These are phyloP conservation scores for Colinus virginianus DNA, from an alignment of 2,113 vertebrate species.

Conservation along the genomic window DNA sequence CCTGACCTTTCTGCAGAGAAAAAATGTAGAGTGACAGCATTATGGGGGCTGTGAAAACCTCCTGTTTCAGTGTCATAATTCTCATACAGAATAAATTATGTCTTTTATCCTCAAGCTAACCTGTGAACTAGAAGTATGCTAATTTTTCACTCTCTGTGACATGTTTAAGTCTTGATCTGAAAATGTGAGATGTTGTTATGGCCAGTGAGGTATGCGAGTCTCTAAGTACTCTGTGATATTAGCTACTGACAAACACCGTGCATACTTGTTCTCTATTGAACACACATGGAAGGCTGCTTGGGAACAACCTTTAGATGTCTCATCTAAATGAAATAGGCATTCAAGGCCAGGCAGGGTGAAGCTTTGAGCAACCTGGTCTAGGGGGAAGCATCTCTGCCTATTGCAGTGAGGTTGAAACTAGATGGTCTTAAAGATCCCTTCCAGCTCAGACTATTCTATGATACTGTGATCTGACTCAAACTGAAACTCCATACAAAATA, in stretches of 20 bases:
- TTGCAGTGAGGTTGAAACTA: too few species aligned
- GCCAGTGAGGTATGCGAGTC: not conserved
- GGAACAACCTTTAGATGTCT: not conserved
- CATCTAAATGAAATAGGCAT: not conserved
- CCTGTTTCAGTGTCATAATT: not conserved
- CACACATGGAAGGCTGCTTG: not conserved
- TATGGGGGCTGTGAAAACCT: not conserved
- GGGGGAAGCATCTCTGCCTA: too few species aligned
- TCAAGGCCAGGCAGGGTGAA: too few species aligned
- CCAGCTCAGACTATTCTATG: too few species aligned
- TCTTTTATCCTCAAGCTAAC: not conserved
- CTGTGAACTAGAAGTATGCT: not conserved
- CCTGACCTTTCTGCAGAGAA: not conserved
- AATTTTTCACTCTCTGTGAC: accelerated
- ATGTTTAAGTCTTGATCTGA: not conserved
- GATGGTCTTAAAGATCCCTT: too few species aligned
- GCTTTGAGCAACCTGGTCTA: too few species aligned
- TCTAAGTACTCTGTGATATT: not conserved
- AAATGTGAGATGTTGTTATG: not conserved
- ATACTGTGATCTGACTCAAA: not conserved
- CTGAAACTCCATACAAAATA: not conserved
- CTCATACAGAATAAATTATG: not conserved
- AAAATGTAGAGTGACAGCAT: accelerated
- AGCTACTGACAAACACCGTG: not conserved
- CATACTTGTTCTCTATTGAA: not conserved